Base-by-base conservation (phyloP, 2,797 vertebrate species). In the Coranthus polyacanthus region DNA sequence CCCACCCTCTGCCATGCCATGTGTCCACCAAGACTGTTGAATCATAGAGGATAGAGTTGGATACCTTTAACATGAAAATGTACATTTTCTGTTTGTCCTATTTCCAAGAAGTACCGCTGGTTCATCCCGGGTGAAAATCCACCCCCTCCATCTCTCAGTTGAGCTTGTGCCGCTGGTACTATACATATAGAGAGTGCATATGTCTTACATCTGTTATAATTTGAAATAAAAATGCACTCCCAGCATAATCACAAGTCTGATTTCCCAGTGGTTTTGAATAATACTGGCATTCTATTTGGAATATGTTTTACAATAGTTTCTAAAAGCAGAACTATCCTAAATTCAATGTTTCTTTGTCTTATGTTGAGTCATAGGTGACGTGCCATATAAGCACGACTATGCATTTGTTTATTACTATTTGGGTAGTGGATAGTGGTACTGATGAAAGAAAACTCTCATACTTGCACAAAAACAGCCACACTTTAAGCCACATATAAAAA, bases 241-340 rank as follows among this genome's bases (percentile, higher is more conserved):
- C 10, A 67, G 73, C 71, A 68, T 70, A 54, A 76, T 81, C 59
- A 66, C 32, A 17, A 44, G 53, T 59, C 22, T 86, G 62, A 84
- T 83, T 85, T 85, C 77, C 80, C 74, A 55, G 45, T n/a, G 63
- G 83, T 61, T 66, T 37, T 53, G 46, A 68, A 86, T 58, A 67
- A 81, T 68, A 62, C 39, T 57, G 36, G 63, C 45, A 67, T 75
- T 15, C 67, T 55, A 58, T 74, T 36, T 58, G 10, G 17, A n/a
- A 44, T 72, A 37, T 44, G 51, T 58, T 70, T 45, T 51, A 4
- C n/a, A 36, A 26, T 51, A 66, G 24, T 58, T 69, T 67, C 37
- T 57, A 29, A 17, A 26, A 10, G 54, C 24, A 64, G 64, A 61
- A 39, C 24, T 22, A 46, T 52, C 53, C 36, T 29, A 20, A 15